Conservation (phyloP, 2,113 vertebrate species). For the Myanophis thanlyinensis region DNA sequence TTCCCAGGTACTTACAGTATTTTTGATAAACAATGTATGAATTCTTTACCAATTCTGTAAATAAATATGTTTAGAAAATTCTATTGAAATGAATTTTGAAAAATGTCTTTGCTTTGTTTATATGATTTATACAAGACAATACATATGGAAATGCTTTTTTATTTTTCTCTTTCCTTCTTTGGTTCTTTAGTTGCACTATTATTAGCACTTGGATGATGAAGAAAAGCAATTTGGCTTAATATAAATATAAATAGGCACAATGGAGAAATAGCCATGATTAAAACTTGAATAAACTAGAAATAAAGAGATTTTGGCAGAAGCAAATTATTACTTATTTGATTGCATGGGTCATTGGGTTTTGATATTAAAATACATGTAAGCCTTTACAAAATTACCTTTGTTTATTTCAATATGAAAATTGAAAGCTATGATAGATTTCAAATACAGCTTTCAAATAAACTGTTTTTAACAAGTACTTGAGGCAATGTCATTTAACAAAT, state of each 20-base stretch:
- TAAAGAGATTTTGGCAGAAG: conserved; percentile 52
- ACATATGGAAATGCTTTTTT: background rate
- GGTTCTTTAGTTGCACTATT: background rate
- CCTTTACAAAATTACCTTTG: conserved; percentile 42
- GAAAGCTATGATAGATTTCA: background rate
- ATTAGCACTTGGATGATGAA: conserved; percentile 7
- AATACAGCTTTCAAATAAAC: background rate
- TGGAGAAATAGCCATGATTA: conserved; percentile 48
- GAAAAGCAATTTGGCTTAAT: conserved; percentile 49
- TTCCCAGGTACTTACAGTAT: background rate
- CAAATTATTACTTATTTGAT: conserved; percentile 55
- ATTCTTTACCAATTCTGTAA: background rate
- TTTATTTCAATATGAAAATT: conserved; percentile 21
- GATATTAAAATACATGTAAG: conserved; percentile 56
- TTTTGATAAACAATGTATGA: conserved; percentile 13
- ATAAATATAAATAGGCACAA: conserved; percentile 44
- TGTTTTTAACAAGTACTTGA: background rate
- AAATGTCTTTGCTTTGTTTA: conserved; percentile 14
- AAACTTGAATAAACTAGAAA: conserved; percentile 52
- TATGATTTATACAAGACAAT: background rate
- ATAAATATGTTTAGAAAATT: background rate
- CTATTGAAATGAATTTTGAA: background rate
- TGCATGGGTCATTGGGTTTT: conserved; percentile 53
- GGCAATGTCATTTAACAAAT: background rate
- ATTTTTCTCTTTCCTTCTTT: background rate